These are phyloP conservation scores for Prionace glauca DNA, from an alignment of 2,797 vertebrate species.

Conservation along the genomic window DNA sequence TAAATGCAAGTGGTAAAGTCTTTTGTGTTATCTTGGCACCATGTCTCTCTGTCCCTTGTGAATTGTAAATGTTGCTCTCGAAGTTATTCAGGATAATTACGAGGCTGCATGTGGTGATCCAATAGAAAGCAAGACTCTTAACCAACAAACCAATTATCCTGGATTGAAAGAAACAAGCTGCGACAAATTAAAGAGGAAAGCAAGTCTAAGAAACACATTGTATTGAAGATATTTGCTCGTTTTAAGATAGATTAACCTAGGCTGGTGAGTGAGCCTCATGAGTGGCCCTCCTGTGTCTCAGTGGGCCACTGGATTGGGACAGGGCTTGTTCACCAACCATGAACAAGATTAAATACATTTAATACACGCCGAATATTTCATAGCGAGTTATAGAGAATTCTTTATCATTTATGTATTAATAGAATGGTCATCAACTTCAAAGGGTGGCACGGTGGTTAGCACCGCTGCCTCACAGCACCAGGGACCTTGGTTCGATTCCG, in stretches of 20 bases:
- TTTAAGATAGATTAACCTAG: neutral
- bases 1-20: neutral
- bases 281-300: too few species aligned
- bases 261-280: too few species aligned
- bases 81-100: neutral
- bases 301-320: too few species aligned
- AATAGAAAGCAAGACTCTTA: neutral
- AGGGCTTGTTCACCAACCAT: too few species aligned
- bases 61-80: neutral
- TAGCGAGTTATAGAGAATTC: too few species aligned
- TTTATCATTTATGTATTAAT: too few species aligned
- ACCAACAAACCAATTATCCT: neutral
- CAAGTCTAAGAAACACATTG: neutral
- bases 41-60: neutral
- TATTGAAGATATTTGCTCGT: neutral
- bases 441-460: too few species aligned
- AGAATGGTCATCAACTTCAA: too few species aligned
- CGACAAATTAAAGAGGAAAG: neutral
- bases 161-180: neutral
- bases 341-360: too few species aligned
- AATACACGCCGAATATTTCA: too few species aligned
- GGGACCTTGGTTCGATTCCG: too few species aligned
- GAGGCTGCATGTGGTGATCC: neutral
- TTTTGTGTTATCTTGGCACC: neutral
- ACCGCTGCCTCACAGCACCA: too few species aligned